Percentiles rank a stretch among this genome's conserved stretches.
These are phyloP conservation scores for Cirrhinus mrigala DNA, from an alignment of 2,797 vertebrate genomes.

Conservation along the genomic window DNA sequence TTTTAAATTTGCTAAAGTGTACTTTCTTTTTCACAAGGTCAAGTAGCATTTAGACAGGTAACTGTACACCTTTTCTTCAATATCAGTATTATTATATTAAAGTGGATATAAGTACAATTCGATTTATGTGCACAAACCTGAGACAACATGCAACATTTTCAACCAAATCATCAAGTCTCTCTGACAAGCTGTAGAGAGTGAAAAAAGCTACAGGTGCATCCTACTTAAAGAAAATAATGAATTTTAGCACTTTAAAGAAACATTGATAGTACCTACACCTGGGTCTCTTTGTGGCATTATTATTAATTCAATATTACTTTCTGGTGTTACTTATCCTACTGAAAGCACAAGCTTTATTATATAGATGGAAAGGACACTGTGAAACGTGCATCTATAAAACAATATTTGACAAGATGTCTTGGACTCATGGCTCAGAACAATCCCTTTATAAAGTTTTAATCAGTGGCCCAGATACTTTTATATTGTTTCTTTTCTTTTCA, in stretches of 20 bases:
- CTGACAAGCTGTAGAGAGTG: not conserved
- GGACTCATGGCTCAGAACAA: not conserved
- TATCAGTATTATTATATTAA: too few relatives aligned
- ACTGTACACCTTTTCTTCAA: too few relatives aligned
- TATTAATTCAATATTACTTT: not conserved
- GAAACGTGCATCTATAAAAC: not conserved
- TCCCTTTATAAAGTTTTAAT: not conserved
- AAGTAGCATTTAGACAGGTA: too few relatives aligned
- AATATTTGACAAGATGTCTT: not conserved
- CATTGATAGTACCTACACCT: not conserved
- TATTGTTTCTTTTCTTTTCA: not conserved
- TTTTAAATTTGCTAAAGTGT: too few relatives aligned
- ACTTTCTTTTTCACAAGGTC: too few relatives aligned
- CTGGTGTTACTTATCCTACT: not conserved
- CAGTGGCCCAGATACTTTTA: not conserved
- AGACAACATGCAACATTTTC: not conserved
- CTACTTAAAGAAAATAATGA: not conserved
- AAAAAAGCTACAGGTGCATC: not conserved
- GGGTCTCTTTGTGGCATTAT: not conserved
- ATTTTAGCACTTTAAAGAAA: not conserved
- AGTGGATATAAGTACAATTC: not conserved
- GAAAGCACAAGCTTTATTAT: not conserved
- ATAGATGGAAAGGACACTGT: conserved; percentile 8
- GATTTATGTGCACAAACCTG: not conserved
- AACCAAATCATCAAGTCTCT: not conserved